Percentiles rank a stretch among this genome's conserved stretches.
Conservation (phyloP, 1,140 invertebrate genomes). For the Babylonia areolata region DNA sequence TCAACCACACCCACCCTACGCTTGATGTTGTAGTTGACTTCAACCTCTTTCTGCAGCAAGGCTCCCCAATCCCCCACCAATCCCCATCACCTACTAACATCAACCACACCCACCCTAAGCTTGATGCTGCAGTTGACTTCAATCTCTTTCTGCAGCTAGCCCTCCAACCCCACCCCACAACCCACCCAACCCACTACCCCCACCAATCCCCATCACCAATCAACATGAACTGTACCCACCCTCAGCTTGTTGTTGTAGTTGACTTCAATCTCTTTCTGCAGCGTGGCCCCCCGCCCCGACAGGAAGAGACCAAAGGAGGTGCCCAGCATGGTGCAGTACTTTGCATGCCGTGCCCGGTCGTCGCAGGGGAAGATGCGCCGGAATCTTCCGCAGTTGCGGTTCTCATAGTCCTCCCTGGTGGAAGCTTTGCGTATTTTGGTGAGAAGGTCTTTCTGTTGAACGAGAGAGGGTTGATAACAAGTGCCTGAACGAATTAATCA, state of each 20-base stretch:
- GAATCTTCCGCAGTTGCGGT: slow-evolving; percentile 72
- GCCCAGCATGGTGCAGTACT: slow-evolving; percentile 64
- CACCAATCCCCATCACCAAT: too few relatives aligned
- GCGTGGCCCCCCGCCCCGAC: slow-evolving; percentile 61
- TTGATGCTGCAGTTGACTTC: too few relatives aligned
- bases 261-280: slow-evolving; percentile 73
- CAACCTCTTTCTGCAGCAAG: too few relatives aligned
- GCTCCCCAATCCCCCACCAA: too few relatives aligned
- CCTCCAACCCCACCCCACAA: too few relatives aligned
- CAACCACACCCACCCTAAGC: too few relatives aligned
- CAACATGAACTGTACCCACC: slow-evolving; percentile 61
- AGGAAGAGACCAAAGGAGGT: slow-evolving; percentile 64
- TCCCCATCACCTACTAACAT: too few relatives aligned
- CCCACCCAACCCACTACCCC: too few relatives aligned
- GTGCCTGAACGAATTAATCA: background rate
- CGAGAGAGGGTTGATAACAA: too few relatives aligned
- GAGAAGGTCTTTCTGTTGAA: slow-evolving; percentile 69
- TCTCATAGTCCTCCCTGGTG: slow-evolving; percentile 73
- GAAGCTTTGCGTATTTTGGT: slow-evolving; percentile 66
- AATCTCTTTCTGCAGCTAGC: too few relatives aligned
- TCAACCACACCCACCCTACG: too few relatives aligned
- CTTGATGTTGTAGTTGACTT: too few relatives aligned
- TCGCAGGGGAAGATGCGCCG: slow-evolving; percentile 74
- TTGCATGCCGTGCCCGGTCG: slow-evolving; percentile 67
- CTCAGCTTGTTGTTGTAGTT: slow-evolving; percentile 71